A percentile compares a stretch with the other conserved stretches of the same genome.
phyloP scores from a whole-genome alignment of 2,888 invertebrate species.

The Hirtodrosophila trivittata region DNA sequence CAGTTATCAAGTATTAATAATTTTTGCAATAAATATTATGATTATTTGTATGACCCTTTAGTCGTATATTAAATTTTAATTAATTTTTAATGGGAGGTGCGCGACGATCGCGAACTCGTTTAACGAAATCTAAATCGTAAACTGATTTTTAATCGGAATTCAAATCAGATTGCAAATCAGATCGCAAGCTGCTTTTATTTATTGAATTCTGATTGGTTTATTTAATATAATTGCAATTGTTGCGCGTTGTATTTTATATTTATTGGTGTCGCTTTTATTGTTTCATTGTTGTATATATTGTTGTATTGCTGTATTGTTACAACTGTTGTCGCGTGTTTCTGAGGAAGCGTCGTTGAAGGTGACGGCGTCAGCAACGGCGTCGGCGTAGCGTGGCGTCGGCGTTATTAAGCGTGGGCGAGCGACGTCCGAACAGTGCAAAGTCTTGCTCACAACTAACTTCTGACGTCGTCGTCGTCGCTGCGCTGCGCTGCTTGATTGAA shows the following conservation, averaged over 20 bases:
- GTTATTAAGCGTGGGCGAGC: slow-evolving; percentile 36
- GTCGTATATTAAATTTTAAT: slow-evolving; percentile 57
- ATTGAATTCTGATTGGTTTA: slow-evolving; percentile 25
- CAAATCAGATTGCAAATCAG: slow-evolving; percentile 1
- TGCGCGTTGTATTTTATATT: slow-evolving; percentile 14
- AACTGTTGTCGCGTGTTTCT: slow-evolving; percentile 43
- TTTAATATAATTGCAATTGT: slow-evolving; percentile 31
- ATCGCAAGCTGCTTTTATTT: slow-evolving; percentile 2
- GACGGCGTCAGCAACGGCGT: slow-evolving; percentile 10
- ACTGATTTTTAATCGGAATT: slow-evolving; percentile 28
- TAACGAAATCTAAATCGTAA: slow-evolving; percentile 17
- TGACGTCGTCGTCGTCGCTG: slow-evolving; percentile 32
- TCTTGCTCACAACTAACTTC: slow-evolving; percentile 78
- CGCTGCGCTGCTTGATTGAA: slow-evolving; percentile 39
- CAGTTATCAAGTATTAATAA: slow-evolving; percentile 57
- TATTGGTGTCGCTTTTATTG: slow-evolving; percentile 13
- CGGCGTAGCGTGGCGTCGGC: slow-evolving; percentile 44
- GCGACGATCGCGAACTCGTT: slow-evolving; percentile 45
- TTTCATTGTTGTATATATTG: slow-evolving; percentile 18
- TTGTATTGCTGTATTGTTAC: slow-evolving; percentile 19
- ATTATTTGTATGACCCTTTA: slow-evolving; percentile 48
- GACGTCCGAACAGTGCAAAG: slow-evolving; percentile 78
- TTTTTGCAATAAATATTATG: slow-evolving; percentile 32
- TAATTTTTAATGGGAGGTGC: slow-evolving; percentile 61
- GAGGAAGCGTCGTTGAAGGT: slow-evolving; percentile 12